Percentiles rank a stretch among this genome's conserved stretches.
These are phyloP conservation scores for Vultur gryphus DNA, from an alignment of 2,797 vertebrate genomes.

Conservation along the genomic window DNA sequence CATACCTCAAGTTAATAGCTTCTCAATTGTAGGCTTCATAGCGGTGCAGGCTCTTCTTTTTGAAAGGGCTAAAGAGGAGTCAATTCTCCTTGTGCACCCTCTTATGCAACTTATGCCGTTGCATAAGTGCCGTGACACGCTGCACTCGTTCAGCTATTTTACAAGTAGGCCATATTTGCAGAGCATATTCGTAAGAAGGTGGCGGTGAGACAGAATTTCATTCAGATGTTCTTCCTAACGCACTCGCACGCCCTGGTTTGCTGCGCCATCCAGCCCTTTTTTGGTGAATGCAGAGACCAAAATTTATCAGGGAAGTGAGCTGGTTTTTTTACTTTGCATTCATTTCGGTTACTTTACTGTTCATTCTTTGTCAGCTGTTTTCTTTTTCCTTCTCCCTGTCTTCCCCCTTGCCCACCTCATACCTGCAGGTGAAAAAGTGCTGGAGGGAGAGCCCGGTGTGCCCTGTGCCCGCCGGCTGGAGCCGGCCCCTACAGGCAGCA, in stretches of 20 bases:
- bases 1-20: neutral
- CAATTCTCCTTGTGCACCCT: neutral
- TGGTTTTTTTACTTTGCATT: neutral
- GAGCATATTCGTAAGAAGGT: neutral
- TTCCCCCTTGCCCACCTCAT: neutral
- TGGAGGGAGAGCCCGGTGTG: neutral
- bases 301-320: neutral
- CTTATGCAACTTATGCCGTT: neutral
- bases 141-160: neutral
- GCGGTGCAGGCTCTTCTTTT: neutral
- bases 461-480: neutral
- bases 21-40: neutral
- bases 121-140: accelerated
- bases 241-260: neutral
- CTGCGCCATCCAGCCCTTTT: neutral
- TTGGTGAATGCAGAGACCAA: neutral
- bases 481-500: accelerated
- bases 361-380: neutral
- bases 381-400: neutral
- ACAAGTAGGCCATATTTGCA: neutral
- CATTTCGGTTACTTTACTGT: neutral
- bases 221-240: neutral
- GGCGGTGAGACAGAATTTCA: neutral
- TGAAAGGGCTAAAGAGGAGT: neutral
- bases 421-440: neutral